Percentiles rank a stretch among this genome's conserved stretches.
phyloP scores from a whole-genome alignment of 2,797 vertebrate genomes.

The Sebastes kiyomatsui region DNA sequence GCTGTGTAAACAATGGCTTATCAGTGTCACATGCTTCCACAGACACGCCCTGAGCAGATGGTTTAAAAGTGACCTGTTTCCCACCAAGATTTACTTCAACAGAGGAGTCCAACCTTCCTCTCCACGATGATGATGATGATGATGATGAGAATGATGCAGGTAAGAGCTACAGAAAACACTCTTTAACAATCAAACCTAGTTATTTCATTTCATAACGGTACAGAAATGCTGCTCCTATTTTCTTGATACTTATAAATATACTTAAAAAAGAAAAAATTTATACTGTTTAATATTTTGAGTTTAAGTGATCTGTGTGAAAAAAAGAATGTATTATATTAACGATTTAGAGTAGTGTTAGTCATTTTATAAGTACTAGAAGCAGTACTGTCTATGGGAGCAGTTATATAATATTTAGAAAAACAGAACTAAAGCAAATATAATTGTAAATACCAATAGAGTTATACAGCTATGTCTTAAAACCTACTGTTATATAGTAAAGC shows the following conservation, averaged over 20 bases:
- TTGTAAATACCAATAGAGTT: neutral
- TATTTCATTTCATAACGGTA: neutral
- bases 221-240: neutral
- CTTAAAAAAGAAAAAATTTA: no score
- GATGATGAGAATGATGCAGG: constrained; percentile 13
- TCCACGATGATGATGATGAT: neutral
- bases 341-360: neutral
- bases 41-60: neutral
- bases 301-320: no score
- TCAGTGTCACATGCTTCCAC: neutral
- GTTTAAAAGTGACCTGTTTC: neutral
- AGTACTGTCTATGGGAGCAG: neutral
- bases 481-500: neutral
- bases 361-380: neutral
- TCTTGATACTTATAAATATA: neutral
- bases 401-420: neutral
- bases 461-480: neutral
- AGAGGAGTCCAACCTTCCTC: neutral
- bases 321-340: neutral
- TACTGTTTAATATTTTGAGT: neutral
- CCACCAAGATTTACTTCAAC: neutral
- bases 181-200: neutral
- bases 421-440: neutral
- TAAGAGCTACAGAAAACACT: constrained; percentile 1
- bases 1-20: neutral